phyloP scores from a whole-genome alignment of 2,113 vertebrate genomes.

The Blennius ocellaris region DNA sequence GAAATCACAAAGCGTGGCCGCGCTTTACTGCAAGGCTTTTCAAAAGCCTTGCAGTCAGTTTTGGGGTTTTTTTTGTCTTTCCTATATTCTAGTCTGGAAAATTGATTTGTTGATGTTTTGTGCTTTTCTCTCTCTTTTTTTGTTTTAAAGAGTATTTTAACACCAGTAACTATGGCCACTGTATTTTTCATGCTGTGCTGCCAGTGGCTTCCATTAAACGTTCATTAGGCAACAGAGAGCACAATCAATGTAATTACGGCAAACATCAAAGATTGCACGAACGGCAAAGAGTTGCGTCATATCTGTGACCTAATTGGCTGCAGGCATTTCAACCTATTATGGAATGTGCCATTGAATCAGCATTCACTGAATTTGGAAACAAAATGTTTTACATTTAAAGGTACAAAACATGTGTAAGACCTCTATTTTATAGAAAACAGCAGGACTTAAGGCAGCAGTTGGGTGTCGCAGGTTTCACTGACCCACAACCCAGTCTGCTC shows the following conservation, averaged over 20 bases:
- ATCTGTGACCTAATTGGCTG: background rate
- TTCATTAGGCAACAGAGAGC: background rate
- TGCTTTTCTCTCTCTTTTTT: too few relatives aligned
- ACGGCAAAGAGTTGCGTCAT: constrained; percentile 1
- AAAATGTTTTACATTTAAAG: too few relatives aligned
- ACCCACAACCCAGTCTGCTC: background rate
- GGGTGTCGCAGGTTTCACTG: constrained; percentile 1
- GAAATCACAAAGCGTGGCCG: too few relatives aligned
- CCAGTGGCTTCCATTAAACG: background rate
- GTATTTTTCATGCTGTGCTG: background rate
- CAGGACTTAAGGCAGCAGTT: background rate
- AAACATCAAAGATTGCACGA: background rate
- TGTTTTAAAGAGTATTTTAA: background rate
- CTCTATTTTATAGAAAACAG: background rate
- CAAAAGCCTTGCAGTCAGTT: background rate
- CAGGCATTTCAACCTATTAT: background rate
- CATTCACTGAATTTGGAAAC: too few relatives aligned
- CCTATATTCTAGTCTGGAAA: background rate
- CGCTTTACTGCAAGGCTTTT: background rate
- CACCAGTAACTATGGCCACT: background rate
- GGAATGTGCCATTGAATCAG: too few relatives aligned
- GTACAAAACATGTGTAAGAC: background rate
- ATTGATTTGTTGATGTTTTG: too few relatives aligned
- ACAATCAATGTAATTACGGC: background rate
- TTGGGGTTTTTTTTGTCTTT: too few relatives aligned